Evolutionary conservation across 2,113 vertebrate genomes (phyloP).

Genomic region (Panthera uncia): DNA sequence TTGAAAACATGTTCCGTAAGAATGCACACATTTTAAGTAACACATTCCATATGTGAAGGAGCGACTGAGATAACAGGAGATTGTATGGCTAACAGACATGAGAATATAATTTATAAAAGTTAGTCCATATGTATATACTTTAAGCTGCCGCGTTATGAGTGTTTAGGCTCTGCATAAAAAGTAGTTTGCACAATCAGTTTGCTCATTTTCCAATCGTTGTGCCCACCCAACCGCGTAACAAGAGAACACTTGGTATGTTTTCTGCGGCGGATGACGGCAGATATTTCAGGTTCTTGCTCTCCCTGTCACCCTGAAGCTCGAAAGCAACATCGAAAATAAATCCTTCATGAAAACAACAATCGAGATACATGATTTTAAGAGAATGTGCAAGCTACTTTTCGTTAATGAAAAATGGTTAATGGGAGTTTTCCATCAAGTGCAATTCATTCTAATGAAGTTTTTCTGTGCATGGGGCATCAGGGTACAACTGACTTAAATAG

Average conservation of each 20-base stretch:
- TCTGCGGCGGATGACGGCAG: conserved; percentile 40
- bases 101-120: conserved; percentile 59
- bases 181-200: conserved; percentile 68
- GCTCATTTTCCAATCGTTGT: conserved; percentile 62
- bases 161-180: conserved; percentile 62
- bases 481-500: conserved; percentile 35
- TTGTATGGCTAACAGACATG: conserved; percentile 66
- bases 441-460: conserved; percentile 49
- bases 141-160: conserved; percentile 69
- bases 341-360: conserved; percentile 75
- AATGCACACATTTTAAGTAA: conserved; percentile 63
- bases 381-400: conserved; percentile 57
- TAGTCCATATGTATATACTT: conserved; percentile 61
- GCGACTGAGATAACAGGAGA: conserved; percentile 65
- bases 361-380: conserved; percentile 49
- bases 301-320: conserved; percentile 46
- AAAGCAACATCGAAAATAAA: conserved; percentile 73
- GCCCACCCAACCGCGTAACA: conserved; percentile 65
- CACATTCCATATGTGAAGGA: conserved; percentile 40
- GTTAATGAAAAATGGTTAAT: conserved; percentile 52
- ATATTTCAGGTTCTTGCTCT: conserved; percentile 42
- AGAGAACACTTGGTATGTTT: conserved; percentile 55
- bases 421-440: conserved; percentile 64
- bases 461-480: conserved; percentile 25
- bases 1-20: conserved; percentile 64